Base-by-base conservation (phyloP, 2,113 vertebrate genomes). In the Crotalus tigris region DNA sequence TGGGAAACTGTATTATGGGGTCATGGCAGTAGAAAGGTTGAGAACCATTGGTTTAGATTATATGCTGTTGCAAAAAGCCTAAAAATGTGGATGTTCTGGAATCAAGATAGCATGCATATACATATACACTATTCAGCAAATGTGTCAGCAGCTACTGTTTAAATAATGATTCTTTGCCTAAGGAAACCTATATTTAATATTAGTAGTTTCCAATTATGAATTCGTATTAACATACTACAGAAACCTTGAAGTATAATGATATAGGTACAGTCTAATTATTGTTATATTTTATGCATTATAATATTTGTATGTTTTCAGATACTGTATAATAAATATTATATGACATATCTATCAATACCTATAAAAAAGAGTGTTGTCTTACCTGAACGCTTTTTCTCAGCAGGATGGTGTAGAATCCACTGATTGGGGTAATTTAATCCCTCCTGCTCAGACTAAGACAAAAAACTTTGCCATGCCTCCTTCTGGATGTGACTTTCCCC, bases 241-340 rank as follows among this genome's bases (percentile, higher is more conserved):
- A 13, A 12, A 61, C 49, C 21, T 92, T 87, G 44, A 3, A 58
- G 51, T 92, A 46, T 26, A 51, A 57, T 9, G 4, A 92, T 59
- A n/a, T n/a, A 69, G 90, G 90, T 49, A 61, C 53, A 17, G 33
- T 90, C 10, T 24, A 91, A 94, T 44, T 89, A 89, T 96, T 94
- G 29, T 94, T 87, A 90, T 58, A 57, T 39, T 8, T 87, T 90
- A 51, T 51, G 10, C 46, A 49, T 49, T 49, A 86, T 49, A 24
- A 81, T 19, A 51, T 87, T 59, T 61, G 9, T 11, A 61, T 44
- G 12, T 69, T 69, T 69, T 33, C 64, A 69, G 12, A 69, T 69
- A 33, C 13, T 69, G 64, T 69, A 33, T 33, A 69, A 75, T 69
- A 69, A 69, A 69, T 17, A 75, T 75, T 33, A 64, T 33, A 33